Conservation (phyloP, 2,113 vertebrate genomes). For the Noctilio leporinus region DNA sequence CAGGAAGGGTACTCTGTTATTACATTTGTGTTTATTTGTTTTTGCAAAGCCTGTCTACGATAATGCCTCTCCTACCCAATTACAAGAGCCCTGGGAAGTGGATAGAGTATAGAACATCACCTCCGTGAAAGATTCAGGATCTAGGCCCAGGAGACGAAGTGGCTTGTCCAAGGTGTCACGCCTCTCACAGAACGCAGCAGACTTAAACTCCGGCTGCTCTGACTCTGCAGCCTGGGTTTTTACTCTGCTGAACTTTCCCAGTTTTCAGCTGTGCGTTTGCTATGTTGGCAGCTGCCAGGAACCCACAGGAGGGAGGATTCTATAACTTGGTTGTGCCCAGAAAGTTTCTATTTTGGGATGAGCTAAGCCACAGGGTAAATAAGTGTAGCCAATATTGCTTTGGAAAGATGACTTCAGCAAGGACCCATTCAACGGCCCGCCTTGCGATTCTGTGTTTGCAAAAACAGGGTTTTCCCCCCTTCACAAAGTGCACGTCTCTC, state of each 20-base stretch:
- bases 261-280: neutral
- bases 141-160: neutral
- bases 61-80: neutral
- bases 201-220: neutral
- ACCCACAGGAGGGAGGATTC: neutral
- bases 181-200: neutral
- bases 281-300: neutral
- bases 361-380: neutral
- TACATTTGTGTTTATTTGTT: neutral
- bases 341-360: neutral
- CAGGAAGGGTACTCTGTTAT: neutral
- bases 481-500: neutral
- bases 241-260: neutral
- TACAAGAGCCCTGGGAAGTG: accelerated
- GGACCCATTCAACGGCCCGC: accelerated
- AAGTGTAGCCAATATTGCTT: neutral
- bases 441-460: neutral
- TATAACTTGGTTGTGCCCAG: neutral
- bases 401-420: neutral
- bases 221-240: neutral
- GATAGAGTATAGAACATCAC: accelerated
- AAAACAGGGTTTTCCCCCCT: neutral
- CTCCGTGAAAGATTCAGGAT: accelerated
- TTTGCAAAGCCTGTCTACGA: neutral
- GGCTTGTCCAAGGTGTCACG: neutral